These are phyloP conservation scores for Apamea sordens DNA, from an alignment of 2,888 invertebrate genomes.

Conservation along the genomic window DNA sequence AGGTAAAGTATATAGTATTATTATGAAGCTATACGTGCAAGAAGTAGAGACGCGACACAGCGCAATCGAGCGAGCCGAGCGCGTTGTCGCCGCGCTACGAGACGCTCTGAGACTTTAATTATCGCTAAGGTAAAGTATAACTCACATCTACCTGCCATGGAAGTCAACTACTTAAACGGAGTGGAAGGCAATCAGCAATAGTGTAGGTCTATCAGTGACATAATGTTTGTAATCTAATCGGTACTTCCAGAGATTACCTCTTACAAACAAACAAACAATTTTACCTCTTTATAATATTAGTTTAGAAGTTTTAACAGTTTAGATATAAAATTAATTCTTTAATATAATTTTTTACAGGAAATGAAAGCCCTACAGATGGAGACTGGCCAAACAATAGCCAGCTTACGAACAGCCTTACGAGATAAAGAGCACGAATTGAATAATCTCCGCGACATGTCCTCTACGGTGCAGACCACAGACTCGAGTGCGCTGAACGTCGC, in stretches of 20 bases:
- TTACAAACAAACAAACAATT: neutral
- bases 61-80: slow-evolving; percentile 79
- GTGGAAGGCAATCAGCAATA: neutral
- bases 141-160: neutral
- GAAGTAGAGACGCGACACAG: slow-evolving; percentile 75
- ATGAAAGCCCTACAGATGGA: slow-evolving; percentile 80
- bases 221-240: neutral
- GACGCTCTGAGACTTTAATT: slow-evolving; percentile 76
- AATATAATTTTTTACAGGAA: slow-evolving; percentile 75
- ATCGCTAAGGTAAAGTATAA: slow-evolving; percentile 75
- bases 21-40: slow-evolving; percentile 51
- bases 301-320: neutral
- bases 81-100: slow-evolving; percentile 79
- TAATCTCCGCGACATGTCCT: slow-evolving; percentile 72
- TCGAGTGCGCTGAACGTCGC: slow-evolving; percentile 85
- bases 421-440: slow-evolving; percentile 81
- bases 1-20: slow-evolving; percentile 69
- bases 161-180: neutral
- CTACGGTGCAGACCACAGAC: slow-evolving; percentile 71
- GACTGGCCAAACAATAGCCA: slow-evolving; percentile 79
- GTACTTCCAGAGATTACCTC: neutral
- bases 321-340: neutral
- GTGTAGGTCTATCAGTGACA: neutral
- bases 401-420: slow-evolving; percentile 75
- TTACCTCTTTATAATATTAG: neutral